Conservation (phyloP, 2,888 invertebrate genomes). For the Pollenia amentaria region DNA sequence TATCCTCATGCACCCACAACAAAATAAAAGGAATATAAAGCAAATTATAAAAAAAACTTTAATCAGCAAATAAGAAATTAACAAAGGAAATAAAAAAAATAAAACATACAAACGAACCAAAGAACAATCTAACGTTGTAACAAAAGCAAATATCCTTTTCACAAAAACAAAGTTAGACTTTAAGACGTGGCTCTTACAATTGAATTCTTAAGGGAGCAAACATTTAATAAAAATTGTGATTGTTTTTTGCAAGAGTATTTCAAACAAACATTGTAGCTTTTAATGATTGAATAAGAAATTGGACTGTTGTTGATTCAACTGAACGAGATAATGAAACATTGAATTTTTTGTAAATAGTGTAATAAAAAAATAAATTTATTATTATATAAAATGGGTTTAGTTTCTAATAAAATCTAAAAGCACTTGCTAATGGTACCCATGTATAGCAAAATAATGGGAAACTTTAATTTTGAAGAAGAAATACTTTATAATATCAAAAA, state of each 20-base stretch:
- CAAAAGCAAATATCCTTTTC: constrained; percentile 45
- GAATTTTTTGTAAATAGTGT: constrained; percentile 11
- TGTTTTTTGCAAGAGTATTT: constrained; percentile 45
- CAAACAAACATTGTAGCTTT: constrained; percentile 22
- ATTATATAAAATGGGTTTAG: not conserved
- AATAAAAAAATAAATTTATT: not conserved
- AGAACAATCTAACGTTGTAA: constrained; percentile 31
- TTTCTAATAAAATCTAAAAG: too few species aligned
- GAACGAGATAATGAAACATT: constrained; percentile 22
- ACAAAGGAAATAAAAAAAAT: constrained; percentile 56
- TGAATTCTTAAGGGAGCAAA: constrained; percentile 64
- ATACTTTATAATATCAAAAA: too few species aligned
- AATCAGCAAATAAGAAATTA: constrained; percentile 72
- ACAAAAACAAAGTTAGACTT: constrained; percentile 53
- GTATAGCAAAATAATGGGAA: too few species aligned
- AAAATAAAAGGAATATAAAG: constrained; percentile 41
- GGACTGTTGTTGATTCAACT: constrained; percentile 36
- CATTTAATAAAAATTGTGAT: constrained; percentile 61
- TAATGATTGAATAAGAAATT: constrained; percentile 9
- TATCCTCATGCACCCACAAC: constrained; percentile 31
- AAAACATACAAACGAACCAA: constrained; percentile 18
- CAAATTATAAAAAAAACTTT: constrained; percentile 55
- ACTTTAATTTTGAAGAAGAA: too few species aligned
- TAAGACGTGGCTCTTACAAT: constrained; percentile 60
- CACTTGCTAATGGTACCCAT: too few species aligned